Base-by-base conservation (phyloP, 1,140 invertebrate genomes). In the Drosophila cardini region DNA sequence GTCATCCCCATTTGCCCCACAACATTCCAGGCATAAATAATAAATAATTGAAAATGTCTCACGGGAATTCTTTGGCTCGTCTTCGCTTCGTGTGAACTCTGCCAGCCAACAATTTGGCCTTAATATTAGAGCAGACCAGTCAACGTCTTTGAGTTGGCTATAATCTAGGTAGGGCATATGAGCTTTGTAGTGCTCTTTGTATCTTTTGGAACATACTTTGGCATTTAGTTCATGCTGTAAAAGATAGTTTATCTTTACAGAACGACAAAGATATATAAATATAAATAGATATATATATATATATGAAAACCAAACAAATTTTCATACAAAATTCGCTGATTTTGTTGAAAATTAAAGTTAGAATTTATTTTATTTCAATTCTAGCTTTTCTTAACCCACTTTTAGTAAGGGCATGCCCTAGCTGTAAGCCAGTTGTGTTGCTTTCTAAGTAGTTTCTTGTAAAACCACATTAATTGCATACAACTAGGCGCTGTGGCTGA, bases 41-140 rank as follows among this genome's bases (percentile, higher is more conserved):
- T 85, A 85, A 85, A 85, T 86, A 86, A 86, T 86, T 86, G 82
- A 86, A 86, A 86, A 87, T 78, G 83, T 86, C 82, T 82, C 83
- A 76, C 75, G 75, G 79, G 82, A 87, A 86, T 86, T 69, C 61
- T 78, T 45, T 36, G 43, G 43, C 63, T 62, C 62, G 21, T 72
- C 67, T 78, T 69, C 53, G 75, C 71, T 78, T 82, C 83, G 83
- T 86, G 82, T 87, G 82, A 86, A 86, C 82, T 87, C 72, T 82
- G 82, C 43, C 83, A 78, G 68, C 83, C 78, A 78, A 82, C 78
- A 87, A 85, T 83, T 85, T 85, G 82, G 71, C 82, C 78, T 77
- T 85, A 85, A 85, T 85, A 85, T 86, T 86, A 76, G 71, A 85
- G 67, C 75, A 82, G 75, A 64, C 58, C 82, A 74, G 62, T 50